These are phyloP conservation scores for Fistularia commersonii DNA, from an alignment of 2,797 vertebrate species.

Conservation along the genomic window DNA sequence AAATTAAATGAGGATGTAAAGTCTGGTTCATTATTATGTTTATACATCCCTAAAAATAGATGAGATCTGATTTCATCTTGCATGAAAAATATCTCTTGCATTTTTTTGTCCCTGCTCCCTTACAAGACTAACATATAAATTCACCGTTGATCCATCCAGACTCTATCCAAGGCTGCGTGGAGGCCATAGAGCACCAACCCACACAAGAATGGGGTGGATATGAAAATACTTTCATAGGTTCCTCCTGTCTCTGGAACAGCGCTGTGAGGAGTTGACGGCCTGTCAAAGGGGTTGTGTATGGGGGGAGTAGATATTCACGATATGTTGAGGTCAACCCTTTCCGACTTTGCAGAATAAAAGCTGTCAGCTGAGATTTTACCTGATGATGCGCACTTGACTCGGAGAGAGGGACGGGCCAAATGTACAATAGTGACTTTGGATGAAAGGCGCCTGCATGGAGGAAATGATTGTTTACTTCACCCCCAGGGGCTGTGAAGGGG, in stretches of 20 bases:
- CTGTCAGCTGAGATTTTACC: conserved; percentile 24
- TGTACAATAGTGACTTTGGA: conserved; percentile 5
- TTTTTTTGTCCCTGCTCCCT: too few species aligned
- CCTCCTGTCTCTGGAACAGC: conserved; percentile 2
- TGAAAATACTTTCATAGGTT: conserved; percentile 5
- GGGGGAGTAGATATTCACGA: conserved; percentile 6
- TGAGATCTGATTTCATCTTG: too few species aligned
- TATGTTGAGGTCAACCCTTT: conserved; percentile 5
- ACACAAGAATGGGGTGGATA: conserved; percentile 10
- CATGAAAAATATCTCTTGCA: too few species aligned
- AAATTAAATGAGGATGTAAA: too few species aligned
- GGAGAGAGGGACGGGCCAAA: conserved; percentile 2
- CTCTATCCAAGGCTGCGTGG: too few species aligned
- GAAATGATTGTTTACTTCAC: conserved; percentile 12
- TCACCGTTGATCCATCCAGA: too few species aligned
- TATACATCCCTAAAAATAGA: too few species aligned
- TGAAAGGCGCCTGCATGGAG: not conserved
- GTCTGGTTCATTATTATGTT: too few species aligned
- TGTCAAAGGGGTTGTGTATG: conserved; percentile 23
- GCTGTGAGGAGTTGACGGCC: conserved; percentile 14
- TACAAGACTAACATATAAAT: too few species aligned
- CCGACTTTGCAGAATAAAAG: conserved; percentile 13
- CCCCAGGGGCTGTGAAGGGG: conserved; percentile 21
- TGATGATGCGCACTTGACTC: conserved; percentile 6
- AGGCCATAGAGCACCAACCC: conserved; percentile 5